A percentile compares a stretch with the other conserved stretches of the same genome.
Evolutionary conservation across 2,113 vertebrate species (phyloP).

Genomic region (Synodontis membranacea): DNA sequence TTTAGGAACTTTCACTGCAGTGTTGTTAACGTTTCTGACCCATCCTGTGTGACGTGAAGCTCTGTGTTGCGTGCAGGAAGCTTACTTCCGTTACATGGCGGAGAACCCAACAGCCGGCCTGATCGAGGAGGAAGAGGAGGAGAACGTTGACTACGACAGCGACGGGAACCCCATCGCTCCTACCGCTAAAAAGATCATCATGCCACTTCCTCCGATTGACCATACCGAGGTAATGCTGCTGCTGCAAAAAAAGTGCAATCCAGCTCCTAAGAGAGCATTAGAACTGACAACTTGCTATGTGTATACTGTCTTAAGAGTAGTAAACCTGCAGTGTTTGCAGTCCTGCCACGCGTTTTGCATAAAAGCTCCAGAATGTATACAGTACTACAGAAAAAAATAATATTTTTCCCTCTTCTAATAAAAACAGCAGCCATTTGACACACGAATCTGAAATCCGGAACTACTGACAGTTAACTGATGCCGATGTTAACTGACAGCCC

Average conservation of each 20-base stretch:
- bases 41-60: conserved; percentile 49
- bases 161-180: conserved; percentile 95
- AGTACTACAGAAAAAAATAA: too few relatives aligned
- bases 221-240: conserved; percentile 85
- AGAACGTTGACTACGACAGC: conserved; percentile 96
- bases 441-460: neutral
- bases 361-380: too few relatives aligned
- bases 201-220: conserved; percentile 95
- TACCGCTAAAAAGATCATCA: conserved; percentile 86
- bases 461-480: neutral
- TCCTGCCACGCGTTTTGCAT: too few relatives aligned
- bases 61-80: conserved; percentile 87
- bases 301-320: too few relatives aligned
- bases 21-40: neutral
- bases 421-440: too few relatives aligned
- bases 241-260: neutral
- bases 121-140: conserved; percentile 92
- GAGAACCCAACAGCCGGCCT: conserved; percentile 97
- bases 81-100: conserved; percentile 99
- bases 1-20: neutral
- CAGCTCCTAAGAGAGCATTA: neutral
- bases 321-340: too few relatives aligned
- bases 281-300: neutral
- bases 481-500: too few relatives aligned
- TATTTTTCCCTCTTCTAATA: too few relatives aligned